A percentile compares a stretch with the other conserved stretches of the same genome.
These are phyloP conservation scores for Brachyptera putata DNA, from an alignment of 2,888 invertebrate species.

Conservation along the genomic window DNA sequence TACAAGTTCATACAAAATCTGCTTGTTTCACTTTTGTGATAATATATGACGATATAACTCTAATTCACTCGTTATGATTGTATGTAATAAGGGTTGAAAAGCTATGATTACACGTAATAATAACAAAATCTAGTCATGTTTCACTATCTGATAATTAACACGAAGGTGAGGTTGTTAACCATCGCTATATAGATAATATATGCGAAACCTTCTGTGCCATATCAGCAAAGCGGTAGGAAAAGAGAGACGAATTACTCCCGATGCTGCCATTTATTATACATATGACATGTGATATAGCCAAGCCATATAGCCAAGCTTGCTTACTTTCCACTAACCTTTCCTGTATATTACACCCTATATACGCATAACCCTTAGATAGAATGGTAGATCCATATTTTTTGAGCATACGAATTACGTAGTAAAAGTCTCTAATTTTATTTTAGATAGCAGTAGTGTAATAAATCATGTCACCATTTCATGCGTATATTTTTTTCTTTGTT, in stretches of 20 bases:
- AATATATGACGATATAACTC: background rate
- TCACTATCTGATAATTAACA: constrained; percentile 15
- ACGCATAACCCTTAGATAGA: too few relatives aligned
- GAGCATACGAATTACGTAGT: too few relatives aligned
- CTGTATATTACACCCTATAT: too few relatives aligned
- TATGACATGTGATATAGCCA: constrained; percentile 2
- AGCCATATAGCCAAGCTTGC: too few relatives aligned
- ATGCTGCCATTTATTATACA: constrained; percentile 22
- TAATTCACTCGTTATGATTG: constrained; percentile 5
- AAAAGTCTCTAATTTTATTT: too few relatives aligned
- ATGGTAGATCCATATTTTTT: too few relatives aligned
- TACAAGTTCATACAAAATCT: background rate
- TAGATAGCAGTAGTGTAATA: too few relatives aligned
- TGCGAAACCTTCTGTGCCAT: background rate
- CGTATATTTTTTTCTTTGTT: too few relatives aligned
- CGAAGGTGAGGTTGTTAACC: background rate
- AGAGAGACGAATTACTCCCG: constrained; percentile 24
- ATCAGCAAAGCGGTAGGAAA: constrained; percentile 13
- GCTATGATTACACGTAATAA: constrained; percentile 23
- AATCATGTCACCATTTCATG: too few relatives aligned
- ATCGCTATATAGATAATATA: constrained; percentile 9
- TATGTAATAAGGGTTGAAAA: constrained; percentile 20
- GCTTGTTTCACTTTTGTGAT: too few relatives aligned
- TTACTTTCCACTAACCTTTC: too few relatives aligned
- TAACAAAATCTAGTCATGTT: constrained; percentile 23